A percentile compares a stretch with the other conserved stretches of the same genome.
phyloP scores from a whole-genome alignment of 2,888 invertebrate genomes.

The Trichopria drosophilae region DNA sequence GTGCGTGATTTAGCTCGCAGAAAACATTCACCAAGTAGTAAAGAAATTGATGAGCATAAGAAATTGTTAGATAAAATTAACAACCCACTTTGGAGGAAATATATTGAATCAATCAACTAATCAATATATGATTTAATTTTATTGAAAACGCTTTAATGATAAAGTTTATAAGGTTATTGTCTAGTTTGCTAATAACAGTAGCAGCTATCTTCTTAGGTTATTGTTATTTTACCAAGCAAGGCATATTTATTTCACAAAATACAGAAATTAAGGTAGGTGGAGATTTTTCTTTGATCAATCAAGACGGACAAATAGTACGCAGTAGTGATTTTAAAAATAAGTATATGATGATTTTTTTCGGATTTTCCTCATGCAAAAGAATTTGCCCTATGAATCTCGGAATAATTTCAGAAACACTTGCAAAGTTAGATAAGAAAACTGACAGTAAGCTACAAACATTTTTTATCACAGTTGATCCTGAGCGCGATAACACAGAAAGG shows the following conservation, averaged over 20 bases:
- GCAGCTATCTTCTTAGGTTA: slow-evolving; percentile 16
- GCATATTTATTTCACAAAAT: slow-evolving; percentile 15
- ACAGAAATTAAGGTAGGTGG: slow-evolving; percentile 16
- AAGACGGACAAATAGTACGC: slow-evolving; percentile 15
- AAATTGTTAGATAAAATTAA: slow-evolving; percentile 18
- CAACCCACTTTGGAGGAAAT: slow-evolving; percentile 16
- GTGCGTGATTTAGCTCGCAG: slow-evolving; percentile 18
- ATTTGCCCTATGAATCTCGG: slow-evolving; percentile 17
- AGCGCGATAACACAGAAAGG: slow-evolving; percentile 18
- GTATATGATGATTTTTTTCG: slow-evolving; percentile 17
- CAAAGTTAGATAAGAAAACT: slow-evolving; percentile 18
- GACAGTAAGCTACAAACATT: slow-evolving; percentile 18
- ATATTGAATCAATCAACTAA: slow-evolving; percentile 15
- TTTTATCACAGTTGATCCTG: slow-evolving; percentile 20
- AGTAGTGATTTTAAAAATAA: slow-evolving; percentile 18
- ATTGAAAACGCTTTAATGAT: slow-evolving; percentile 13
- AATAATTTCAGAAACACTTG: slow-evolving; percentile 17
- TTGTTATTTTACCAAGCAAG: slow-evolving; percentile 15
- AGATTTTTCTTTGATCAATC: slow-evolving; percentile 18
- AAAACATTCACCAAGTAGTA: slow-evolving; percentile 18
- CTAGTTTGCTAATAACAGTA: slow-evolving; percentile 14
- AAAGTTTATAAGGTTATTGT: slow-evolving; percentile 16
- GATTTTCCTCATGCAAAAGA: slow-evolving; percentile 17
- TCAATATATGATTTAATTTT: slow-evolving; percentile 12
- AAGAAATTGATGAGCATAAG: slow-evolving; percentile 21